phyloP scores from a whole-genome alignment of 2,888 invertebrate species.

The Tortrix viridana region DNA sequence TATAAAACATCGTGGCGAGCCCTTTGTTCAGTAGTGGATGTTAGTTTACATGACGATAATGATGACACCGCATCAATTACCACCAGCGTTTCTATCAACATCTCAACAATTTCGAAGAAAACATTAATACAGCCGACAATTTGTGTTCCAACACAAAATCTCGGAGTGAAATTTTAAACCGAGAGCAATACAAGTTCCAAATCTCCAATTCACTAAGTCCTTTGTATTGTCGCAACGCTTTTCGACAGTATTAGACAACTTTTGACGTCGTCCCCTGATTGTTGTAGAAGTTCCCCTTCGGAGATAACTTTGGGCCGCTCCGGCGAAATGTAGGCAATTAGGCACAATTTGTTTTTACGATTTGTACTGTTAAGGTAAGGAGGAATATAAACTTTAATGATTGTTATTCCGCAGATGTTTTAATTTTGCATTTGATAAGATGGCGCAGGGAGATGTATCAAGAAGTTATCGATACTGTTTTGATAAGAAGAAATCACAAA shows the following conservation, averaged over 20 bases:
- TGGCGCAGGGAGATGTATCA: background rate
- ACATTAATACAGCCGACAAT: constrained; percentile 10
- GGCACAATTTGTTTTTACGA: constrained; percentile 38
- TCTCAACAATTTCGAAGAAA: constrained; percentile 4
- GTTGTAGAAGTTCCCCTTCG: constrained; percentile 50
- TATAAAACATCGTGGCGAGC: too few species aligned
- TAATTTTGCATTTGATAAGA: background rate
- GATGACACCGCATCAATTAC: background rate
- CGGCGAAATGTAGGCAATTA: constrained; percentile 45
- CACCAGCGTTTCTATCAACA: background rate
- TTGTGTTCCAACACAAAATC: constrained; percentile 13
- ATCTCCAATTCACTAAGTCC: constrained; percentile 45
- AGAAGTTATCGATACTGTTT: background rate
- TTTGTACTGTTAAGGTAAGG: constrained; percentile 25
- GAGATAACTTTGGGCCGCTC: constrained; percentile 41
- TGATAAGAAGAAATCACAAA: too few species aligned
- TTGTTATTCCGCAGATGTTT: constrained; percentile 1
- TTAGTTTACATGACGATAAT: background rate
- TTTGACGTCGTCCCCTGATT: constrained; percentile 62
- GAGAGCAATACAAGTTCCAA: constrained; percentile 58
- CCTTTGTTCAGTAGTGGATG: background rate
- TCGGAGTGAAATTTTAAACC: constrained; percentile 57
- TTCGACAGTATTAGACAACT: constrained; percentile 66
- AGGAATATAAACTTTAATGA: constrained; percentile 15
- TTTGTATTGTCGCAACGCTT: constrained; percentile 57